Conservation (phyloP, 2,888 invertebrate species). For the Osmoderma eremita region DNA sequence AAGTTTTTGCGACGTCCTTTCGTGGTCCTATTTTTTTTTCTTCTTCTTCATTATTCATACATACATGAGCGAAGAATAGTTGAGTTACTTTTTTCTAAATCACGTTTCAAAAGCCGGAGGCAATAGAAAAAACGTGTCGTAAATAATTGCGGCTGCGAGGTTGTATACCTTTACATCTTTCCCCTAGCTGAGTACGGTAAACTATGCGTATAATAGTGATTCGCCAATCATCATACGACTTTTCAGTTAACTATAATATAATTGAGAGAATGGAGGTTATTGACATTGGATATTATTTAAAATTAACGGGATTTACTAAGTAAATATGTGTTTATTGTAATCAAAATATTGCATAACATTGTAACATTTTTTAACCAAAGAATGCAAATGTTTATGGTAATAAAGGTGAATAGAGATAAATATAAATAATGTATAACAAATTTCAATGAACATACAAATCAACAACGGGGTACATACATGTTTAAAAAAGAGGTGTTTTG, state of each 20-base stretch:
- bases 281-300: neutral
- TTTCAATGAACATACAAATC: too few species aligned
- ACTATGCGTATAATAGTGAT: neutral
- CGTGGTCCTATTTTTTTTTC: slow-evolving; percentile 4
- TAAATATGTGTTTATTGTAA: neutral
- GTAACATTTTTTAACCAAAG: too few species aligned
- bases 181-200: neutral
- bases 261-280: neutral
- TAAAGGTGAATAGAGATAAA: too few species aligned
- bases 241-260: neutral
- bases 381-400: too few species aligned
- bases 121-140: slow-evolving; percentile 13
- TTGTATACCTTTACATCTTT: slow-evolving; percentile 14
- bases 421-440: too few species aligned
- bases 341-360: slow-evolving; percentile 5
- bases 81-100: slow-evolving; percentile 13
- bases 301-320: neutral
- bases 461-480: too few species aligned
- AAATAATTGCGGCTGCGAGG: slow-evolving; percentile 16
- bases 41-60: neutral
- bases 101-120: slow-evolving; percentile 9
- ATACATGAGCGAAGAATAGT: slow-evolving; percentile 4
- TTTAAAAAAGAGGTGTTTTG: too few species aligned
- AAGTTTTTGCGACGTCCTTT: slow-evolving; percentile 21
- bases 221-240: neutral